phyloP scores from a whole-genome alignment of 2,113 vertebrate species.

The Atlantisia rogersi region DNA sequence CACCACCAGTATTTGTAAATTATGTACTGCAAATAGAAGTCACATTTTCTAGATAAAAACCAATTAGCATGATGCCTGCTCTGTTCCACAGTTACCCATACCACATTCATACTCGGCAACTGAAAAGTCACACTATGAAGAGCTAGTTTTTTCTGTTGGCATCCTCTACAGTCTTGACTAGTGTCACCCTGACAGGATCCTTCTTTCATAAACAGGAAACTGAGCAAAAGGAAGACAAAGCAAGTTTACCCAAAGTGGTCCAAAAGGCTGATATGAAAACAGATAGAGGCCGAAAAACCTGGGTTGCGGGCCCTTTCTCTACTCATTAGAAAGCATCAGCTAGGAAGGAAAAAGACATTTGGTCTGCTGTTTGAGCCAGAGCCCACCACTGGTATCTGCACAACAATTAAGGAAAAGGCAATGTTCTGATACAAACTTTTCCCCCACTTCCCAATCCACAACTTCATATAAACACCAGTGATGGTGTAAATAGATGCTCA shows the following conservation, averaged over 20 bases:
- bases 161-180: background rate
- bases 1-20: background rate
- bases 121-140: background rate
- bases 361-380: background rate
- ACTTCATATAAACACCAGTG: background rate
- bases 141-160: background rate
- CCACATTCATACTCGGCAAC: background rate
- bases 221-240: background rate
- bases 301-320: background rate
- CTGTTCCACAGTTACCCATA: background rate
- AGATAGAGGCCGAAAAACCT: background rate
- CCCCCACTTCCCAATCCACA: background rate
- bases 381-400: background rate
- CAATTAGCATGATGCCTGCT: background rate
- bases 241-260: background rate
- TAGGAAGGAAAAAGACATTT: background rate
- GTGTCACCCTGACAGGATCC: background rate
- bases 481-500: background rate
- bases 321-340: background rate
- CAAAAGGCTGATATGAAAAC: background rate
- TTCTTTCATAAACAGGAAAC: background rate
- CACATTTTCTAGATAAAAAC: background rate
- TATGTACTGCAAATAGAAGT: background rate
- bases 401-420: background rate
- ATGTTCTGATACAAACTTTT: background rate